Base-by-base conservation (phyloP, 1,140 invertebrate species). In the Drosophila athabasca region DNA sequence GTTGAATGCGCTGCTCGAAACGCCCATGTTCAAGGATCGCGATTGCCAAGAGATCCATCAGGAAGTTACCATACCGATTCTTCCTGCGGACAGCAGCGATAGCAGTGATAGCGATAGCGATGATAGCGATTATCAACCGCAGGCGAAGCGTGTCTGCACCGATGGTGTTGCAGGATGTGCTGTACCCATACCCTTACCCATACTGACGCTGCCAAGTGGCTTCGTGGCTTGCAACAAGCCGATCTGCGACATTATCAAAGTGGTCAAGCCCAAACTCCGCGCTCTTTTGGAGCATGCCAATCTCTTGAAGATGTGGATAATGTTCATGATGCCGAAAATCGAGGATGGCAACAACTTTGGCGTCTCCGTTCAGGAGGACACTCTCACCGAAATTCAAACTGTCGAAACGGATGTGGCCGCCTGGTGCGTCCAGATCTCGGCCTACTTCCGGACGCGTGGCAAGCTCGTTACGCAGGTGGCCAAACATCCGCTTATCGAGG, bases 291-390 rank as follows among this genome's bases (percentile, higher is more conserved):
- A 99, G 92, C 97, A 99, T 93, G 90, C 84, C 3, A 92, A 92
- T 89, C 67, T 90, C 95, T 92, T 99, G 58, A 99, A 99, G 94
- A 99, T 99, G 98, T 99, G 98, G 98, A 97, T 99, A 87, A 97
- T 97, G 11, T 98, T 98, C 89, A 95, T 99, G 94, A 99, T 99
- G 92, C 98, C 98, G 2, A 99, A 99, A 94, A 99, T 99, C 87
- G 98, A 99, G 93, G 98, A 99, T 93, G 98, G 98, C 44, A 99
- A 99, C 91, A 99, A 99, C 92, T 99, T 99, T 94, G 98, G 98
- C 54, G 98, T 99, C 0, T 98, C 97, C 52, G 98, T 99, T 92
- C 97, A 98, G 94, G 98, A 99, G 93, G 98, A 99, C 88, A 98
- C 97, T 0, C 93, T 99, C 48, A 97, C 96, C 41, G 98, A 99